A percentile compares a stretch with the other conserved stretches of the same genome.
Conservation (phyloP, 2,888 invertebrate species). For the Drosophila colorata region DNA sequence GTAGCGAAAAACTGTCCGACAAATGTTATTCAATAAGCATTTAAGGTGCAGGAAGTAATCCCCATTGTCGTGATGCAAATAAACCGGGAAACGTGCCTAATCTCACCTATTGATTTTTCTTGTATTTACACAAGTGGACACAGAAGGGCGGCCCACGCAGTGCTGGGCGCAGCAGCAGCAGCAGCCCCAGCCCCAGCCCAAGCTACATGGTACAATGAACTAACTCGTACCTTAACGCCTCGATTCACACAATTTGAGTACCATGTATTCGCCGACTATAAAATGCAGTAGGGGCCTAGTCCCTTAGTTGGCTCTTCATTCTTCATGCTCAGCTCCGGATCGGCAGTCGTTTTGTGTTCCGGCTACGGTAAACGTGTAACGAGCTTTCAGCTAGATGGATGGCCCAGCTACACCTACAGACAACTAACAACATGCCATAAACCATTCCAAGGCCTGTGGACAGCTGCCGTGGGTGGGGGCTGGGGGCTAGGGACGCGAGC, state of each 20-base stretch:
- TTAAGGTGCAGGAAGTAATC: slow-evolving; percentile 14
- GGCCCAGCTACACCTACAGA: slow-evolving; percentile 65
- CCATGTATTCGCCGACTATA: slow-evolving; percentile 73
- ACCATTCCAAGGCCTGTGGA: slow-evolving; percentile 57
- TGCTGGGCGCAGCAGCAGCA: slow-evolving; percentile 5
- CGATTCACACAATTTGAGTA: slow-evolving; percentile 80
- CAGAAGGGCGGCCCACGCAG: slow-evolving; percentile 13
- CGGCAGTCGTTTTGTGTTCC: slow-evolving; percentile 61
- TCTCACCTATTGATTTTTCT: slow-evolving; percentile 80
- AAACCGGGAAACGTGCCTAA: slow-evolving; percentile 80
- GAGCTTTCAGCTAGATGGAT: slow-evolving; percentile 74
- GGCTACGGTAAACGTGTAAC: slow-evolving; percentile 73
- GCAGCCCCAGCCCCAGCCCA: too few species aligned
- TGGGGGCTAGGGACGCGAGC: slow-evolving; percentile 1
- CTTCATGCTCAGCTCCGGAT: slow-evolving; percentile 22
- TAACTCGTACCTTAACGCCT: slow-evolving; percentile 82
- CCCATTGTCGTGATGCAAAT: slow-evolving; percentile 59
- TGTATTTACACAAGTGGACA: slow-evolving; percentile 67
- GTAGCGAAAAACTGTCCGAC: slow-evolving; percentile 6
- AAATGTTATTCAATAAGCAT: slow-evolving; percentile 28
- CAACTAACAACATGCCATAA: slow-evolving; percentile 71
- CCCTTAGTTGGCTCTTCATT: slow-evolving; percentile 8
- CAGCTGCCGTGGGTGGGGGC: slow-evolving; percentile 13
- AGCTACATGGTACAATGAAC: slow-evolving; percentile 79
- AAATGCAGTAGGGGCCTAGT: slow-evolving; percentile 64